Evolutionary conservation across 2,113 vertebrate genomes (phyloP), one percentile per base, ranked within the genome.

Genomic region (Sialia sialis): DNA sequence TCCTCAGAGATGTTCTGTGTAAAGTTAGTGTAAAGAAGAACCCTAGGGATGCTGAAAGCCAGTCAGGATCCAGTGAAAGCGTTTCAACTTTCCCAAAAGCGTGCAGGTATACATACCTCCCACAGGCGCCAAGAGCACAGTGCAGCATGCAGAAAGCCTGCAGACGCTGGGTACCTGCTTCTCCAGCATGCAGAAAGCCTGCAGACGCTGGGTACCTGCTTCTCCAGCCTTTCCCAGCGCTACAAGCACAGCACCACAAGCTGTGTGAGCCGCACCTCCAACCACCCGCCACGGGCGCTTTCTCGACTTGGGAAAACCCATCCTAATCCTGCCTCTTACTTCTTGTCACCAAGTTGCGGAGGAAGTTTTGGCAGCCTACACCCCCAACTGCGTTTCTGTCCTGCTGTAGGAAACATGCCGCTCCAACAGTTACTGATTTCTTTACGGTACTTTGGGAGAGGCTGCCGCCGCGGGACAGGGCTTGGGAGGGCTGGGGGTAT

Each of bases 111-210:
- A 6, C 23, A 29, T 4, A 23, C 14, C 10, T 70, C 63, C 21
- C 17, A 8, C 23, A 26, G 60, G 51, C 66, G 39, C 64, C 36
- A 16, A 60, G 48, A 72, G 11, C 67, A 21, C 32, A 63, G 19
- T 0, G 1, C 2, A 27, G 13, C 51, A 25, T 0, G 7, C 20
- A 23, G 20, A 27, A 63, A 90, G 36, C 5, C 3, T 2, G 26
- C 41, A 38, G 29, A 73, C 73, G 43, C 59, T 66, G 3, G 32
- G n/a, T 32, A n/a, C 51, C 39, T 26, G 54, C 64, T 27, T 6
- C 38, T 70, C n/a, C 34, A 68, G 63, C 39, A 25, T 0, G 7
- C 20, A 23, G 20, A 27, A 63, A 90, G 36, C 5, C 3, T 2
- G 26, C 41, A 38, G 29, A 73, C 73, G 43, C 59, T 66, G 3